Conservation (phyloP, 2,888 invertebrate genomes). For the Trichacis sp. region DNA sequence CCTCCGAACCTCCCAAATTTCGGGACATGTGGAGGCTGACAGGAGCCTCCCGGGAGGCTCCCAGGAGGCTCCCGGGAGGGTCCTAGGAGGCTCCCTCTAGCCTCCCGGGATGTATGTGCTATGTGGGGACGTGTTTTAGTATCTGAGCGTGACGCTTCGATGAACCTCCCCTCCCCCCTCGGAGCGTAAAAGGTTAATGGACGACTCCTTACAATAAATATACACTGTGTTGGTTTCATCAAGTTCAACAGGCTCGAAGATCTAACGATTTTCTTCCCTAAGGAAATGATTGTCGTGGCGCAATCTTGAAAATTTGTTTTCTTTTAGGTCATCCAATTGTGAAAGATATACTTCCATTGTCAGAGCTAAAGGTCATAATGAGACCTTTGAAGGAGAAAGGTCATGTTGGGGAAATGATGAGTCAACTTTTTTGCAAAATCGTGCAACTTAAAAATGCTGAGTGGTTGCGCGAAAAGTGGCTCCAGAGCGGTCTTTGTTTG, state of each 20-base stretch:
- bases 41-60: no score
- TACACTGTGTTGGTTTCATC: slow-evolving; percentile 59
- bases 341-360: slow-evolving; percentile 65
- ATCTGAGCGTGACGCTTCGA: no score
- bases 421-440: slow-evolving; percentile 73
- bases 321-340: slow-evolving; percentile 71
- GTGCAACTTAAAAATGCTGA: slow-evolving; percentile 73
- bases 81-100: no score
- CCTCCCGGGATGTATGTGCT: no score
- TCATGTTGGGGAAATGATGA: slow-evolving; percentile 70
- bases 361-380: slow-evolving; percentile 54
- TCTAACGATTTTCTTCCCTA: slow-evolving; percentile 16
- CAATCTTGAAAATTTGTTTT: background rate
- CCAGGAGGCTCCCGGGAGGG: no score
- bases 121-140: no score
- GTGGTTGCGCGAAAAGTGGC: slow-evolving; percentile 73
- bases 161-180: no score
- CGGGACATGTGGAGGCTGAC: no score
- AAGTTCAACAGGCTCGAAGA: slow-evolving; percentile 68
- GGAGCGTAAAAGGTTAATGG: no score
- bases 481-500: slow-evolving; percentile 71
- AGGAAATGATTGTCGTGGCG: background rate
- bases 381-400: slow-evolving; percentile 50
- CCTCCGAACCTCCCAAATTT: no score
- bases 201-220: slow-evolving; percentile 53